A percentile compares a stretch with the other conserved stretches of the same genome.
Conservation (phyloP, 2,797 vertebrate genomes). For the Danio kyathit region DNA sequence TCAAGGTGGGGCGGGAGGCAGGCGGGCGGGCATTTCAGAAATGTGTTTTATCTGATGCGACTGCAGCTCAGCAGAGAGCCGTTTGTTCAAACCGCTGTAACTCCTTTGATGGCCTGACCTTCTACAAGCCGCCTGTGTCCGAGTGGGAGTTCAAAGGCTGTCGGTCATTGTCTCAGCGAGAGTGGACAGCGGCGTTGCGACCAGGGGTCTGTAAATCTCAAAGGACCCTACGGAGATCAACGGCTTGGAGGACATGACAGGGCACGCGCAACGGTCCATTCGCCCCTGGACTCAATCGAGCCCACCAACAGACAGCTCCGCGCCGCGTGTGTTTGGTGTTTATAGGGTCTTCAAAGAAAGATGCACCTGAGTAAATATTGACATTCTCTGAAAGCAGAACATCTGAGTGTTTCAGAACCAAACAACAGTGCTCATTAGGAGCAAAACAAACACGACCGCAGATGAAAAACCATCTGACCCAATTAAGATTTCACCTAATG, state of each 20-base stretch:
- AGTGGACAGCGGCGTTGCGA: neutral
- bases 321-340: conserved; percentile 48
- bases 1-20: conserved; percentile 6
- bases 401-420: neutral
- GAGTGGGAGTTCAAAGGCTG: conserved; percentile 58
- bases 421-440: conserved; percentile 33
- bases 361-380: conserved; percentile 75
- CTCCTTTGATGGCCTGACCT: conserved; percentile 48
- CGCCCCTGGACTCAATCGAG: conserved; percentile 59
- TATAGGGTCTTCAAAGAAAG: conserved; percentile 59
- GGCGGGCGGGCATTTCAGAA: conserved; percentile 36
- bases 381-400: conserved; percentile 58
- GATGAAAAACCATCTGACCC: conserved; percentile 6
- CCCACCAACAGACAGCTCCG: conserved; percentile 50
- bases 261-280: conserved; percentile 54
- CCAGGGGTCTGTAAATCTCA: conserved; percentile 31
- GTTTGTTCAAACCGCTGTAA: conserved; percentile 49
- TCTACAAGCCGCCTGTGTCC: conserved; percentile 28
- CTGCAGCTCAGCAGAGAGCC: conserved; percentile 1
- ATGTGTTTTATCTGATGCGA: conserved; percentile 42
- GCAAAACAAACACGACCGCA: neutral
- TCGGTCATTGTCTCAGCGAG: conserved; percentile 35
- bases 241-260: conserved; percentile 40
- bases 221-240: conserved; percentile 47
- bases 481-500: conserved; percentile 12